Percentiles rank a stretch among this genome's conserved stretches.
phyloP scores from a whole-genome alignment of 2,797 vertebrate species.

The Sebastes matsubarae region DNA sequence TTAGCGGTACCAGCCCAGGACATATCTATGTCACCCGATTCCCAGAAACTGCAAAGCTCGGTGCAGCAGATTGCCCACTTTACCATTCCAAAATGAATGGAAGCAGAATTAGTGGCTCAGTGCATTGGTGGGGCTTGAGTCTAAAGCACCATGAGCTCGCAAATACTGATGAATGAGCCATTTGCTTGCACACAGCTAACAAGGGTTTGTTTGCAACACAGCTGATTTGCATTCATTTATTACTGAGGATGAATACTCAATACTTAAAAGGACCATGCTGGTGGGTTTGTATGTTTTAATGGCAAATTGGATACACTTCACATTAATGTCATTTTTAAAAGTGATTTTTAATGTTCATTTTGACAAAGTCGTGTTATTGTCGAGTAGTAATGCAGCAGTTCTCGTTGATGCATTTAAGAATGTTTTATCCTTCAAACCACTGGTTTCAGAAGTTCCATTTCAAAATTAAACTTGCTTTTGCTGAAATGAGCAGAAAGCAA shows the following conservation, averaged over 20 bases:
- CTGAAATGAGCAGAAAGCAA: neutral
- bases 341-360: neutral
- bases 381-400: neutral
- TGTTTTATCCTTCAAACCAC: neutral
- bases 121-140: conserved; percentile 5
- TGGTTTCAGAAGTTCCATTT: neutral
- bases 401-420: neutral
- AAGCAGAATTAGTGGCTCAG: conserved; percentile 9
- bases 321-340: neutral
- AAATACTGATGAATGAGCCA: conserved; percentile 31
- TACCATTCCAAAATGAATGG: conserved; percentile 6
- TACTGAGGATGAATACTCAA: neutral
- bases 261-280: neutral
- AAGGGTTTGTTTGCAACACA: conserved; percentile 10
- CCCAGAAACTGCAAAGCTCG: neutral
- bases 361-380: neutral
- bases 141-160: neutral
- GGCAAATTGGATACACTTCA: neutral
- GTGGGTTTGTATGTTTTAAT: neutral
- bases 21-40: neutral
- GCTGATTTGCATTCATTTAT: conserved; percentile 23
- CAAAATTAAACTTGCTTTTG: neutral
- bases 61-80: conserved; percentile 5
- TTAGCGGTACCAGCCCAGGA: neutral
- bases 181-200: conserved; percentile 9